Conservation (phyloP, 2,113 vertebrate genomes). For the Strix aluco region DNA sequence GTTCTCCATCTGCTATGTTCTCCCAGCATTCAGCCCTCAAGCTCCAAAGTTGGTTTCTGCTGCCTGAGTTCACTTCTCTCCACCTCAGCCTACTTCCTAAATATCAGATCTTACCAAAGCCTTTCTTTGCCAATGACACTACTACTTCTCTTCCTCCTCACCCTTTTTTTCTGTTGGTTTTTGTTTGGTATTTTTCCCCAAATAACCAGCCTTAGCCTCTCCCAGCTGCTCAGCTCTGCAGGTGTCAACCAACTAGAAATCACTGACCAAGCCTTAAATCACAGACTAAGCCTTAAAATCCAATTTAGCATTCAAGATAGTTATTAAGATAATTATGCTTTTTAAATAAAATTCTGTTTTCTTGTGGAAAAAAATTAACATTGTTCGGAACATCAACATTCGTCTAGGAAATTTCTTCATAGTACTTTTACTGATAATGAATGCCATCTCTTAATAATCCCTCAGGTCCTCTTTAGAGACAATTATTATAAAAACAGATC, state of each 20-base stretch:
- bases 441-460: slow-evolving; percentile 43
- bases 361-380: not conserved
- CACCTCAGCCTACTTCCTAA: not conserved
- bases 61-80: not conserved
- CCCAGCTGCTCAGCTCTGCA: not conserved
- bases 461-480: slow-evolving; percentile 39
- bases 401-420: slow-evolving; percentile 9
- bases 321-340: slow-evolving; percentile 17
- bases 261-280: not conserved
- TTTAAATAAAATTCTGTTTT: slow-evolving; percentile 40
- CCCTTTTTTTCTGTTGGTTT: not conserved
- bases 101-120: not conserved
- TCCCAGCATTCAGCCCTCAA: not conserved
- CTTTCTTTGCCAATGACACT: not conserved
- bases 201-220: not conserved
- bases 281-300: slow-evolving; percentile 8
- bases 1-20: not conserved
- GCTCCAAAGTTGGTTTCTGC: not conserved
- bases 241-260: slow-evolving; percentile 2
- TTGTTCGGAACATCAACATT: not conserved
- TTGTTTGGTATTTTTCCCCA: not conserved
- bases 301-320: not conserved
- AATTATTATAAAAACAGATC: slow-evolving; percentile 49
- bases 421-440: slow-evolving; percentile 47
- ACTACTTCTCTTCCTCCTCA: not conserved